These are phyloP conservation scores for Erebia palarica DNA, from an alignment of 2,888 invertebrate species.

Conservation along the genomic window DNA sequence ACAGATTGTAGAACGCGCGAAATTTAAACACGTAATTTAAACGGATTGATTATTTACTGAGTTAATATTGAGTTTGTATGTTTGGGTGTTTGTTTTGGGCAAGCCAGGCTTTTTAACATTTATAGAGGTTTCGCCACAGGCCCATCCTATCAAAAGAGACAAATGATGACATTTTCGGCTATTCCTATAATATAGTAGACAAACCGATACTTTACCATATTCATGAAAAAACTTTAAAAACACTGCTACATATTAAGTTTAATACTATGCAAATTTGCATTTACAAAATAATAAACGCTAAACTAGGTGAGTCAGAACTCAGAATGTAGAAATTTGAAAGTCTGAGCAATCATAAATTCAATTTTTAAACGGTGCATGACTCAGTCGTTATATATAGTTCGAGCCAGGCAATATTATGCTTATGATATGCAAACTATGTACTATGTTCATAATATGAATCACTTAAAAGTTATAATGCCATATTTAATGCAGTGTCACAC, in stretches of 20 bases:
- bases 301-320: slow-evolving; percentile 17
- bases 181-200: too few species aligned
- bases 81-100: too few species aligned
- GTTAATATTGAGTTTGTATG: too few species aligned
- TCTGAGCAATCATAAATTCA: not conserved
- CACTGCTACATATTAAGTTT: not conserved
- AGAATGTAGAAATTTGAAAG: not conserved
- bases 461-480: not conserved
- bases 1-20: too few species aligned
- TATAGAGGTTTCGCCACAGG: too few species aligned
- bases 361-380: slow-evolving; percentile 1
- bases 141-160: too few species aligned
- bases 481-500: slow-evolving; percentile 10
- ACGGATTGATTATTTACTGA: too few species aligned
- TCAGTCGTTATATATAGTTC: slow-evolving; percentile 11
- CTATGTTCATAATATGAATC: not conserved
- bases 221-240: slow-evolving; percentile 2
- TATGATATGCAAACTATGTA: slow-evolving; percentile 13
- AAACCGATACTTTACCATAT: not conserved
- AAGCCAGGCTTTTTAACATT: too few species aligned
- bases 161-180: too few species aligned
- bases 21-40: too few species aligned
- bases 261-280: not conserved
- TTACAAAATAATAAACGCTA: not conserved
- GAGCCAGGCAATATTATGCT: slow-evolving; percentile 9